Evolutionary conservation across 2,113 vertebrate species (phyloP).

Genomic region (Symphodus melops): DNA sequence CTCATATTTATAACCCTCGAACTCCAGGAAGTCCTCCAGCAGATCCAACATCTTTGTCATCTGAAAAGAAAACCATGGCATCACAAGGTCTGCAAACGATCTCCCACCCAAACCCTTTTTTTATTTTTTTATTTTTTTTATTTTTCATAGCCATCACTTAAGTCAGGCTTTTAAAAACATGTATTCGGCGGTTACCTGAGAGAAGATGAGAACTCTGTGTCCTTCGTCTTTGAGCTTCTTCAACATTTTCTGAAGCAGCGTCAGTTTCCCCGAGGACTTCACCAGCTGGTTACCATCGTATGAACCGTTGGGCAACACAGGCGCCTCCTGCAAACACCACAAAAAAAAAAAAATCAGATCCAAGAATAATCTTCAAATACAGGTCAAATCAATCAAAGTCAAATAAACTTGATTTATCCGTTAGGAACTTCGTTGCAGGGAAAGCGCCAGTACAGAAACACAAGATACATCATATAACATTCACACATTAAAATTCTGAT

Average conservation of each 20-base stretch:
- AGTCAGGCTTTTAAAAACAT: not conserved
- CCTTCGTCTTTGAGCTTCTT: conserved; percentile 94
- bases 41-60: conserved; percentile 99
- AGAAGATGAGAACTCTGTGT: conserved; percentile 97
- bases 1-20: conserved; percentile 97
- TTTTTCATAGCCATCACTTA: not conserved
- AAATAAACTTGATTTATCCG: too few species aligned
- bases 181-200: conserved; percentile 85
- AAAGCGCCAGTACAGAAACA: too few species aligned
- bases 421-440: too few species aligned
- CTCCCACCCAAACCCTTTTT: too few species aligned
- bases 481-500: too few species aligned
- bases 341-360: not conserved
- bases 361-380: too few species aligned
- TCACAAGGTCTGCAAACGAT: not conserved
- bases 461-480: too few species aligned
- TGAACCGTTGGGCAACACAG: conserved; percentile 94
- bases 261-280: conserved; percentile 97
- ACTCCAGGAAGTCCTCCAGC: conserved; percentile 96
- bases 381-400: too few species aligned
- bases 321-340: conserved; percentile 89
- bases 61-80: conserved; percentile 63
- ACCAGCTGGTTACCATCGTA: conserved; percentile 95
- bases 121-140: too few species aligned
- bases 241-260: conserved; percentile 97